Conservation (phyloP, 1,140 invertebrate species). For the Ruditapes philippinarum region DNA sequence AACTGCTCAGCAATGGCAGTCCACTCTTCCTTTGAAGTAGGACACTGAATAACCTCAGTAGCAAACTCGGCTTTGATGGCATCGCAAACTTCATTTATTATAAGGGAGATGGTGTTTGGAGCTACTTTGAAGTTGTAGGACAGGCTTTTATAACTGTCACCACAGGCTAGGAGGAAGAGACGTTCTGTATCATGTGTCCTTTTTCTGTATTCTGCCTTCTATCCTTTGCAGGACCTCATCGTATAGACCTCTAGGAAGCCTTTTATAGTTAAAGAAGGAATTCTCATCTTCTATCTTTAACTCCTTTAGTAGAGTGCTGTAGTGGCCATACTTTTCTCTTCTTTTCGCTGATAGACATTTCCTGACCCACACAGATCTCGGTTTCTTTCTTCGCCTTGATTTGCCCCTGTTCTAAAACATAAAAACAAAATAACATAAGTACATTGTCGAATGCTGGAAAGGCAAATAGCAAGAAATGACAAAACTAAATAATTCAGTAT, state of each 20-base stretch:
- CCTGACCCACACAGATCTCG: too few species aligned
- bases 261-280: neutral
- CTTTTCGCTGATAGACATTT: neutral
- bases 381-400: too few species aligned
- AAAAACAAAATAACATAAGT: too few species aligned
- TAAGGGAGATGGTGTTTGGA: neutral
- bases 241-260: neutral
- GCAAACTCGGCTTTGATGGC: neutral
- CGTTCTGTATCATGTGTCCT: neutral
- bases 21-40: conserved; percentile 47
- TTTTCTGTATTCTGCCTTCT: neutral
- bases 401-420: too few species aligned
- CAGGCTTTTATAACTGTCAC: conserved; percentile 15
- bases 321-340: neutral
- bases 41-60: neutral
- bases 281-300: neutral
- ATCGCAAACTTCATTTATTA: neutral
- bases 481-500: too few species aligned
- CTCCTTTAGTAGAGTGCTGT: neutral
- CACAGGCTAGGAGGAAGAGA: neutral
- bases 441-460: too few species aligned
- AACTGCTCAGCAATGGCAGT: conserved; percentile 26
- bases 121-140: conserved; percentile 13
- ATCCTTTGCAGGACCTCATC: neutral
- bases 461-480: too few species aligned